These are phyloP conservation scores for Allophyes oxyacanthae DNA, from an alignment of 2,888 invertebrate species.

Conservation along the genomic window DNA sequence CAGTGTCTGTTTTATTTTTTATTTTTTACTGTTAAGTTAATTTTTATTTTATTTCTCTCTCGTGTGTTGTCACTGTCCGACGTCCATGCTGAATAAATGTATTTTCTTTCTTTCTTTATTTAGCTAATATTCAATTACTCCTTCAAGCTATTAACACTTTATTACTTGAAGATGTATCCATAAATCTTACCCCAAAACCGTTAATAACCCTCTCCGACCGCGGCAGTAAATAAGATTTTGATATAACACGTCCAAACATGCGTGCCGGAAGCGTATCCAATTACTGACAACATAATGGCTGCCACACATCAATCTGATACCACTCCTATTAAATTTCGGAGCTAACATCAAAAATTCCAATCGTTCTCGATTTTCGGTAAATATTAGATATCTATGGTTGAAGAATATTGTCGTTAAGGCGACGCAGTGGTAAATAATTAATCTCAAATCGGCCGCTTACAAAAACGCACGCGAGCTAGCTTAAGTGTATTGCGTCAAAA, in stretches of 20 bases:
- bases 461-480: too few species aligned
- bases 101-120: too few species aligned
- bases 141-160: conserved; percentile 4
- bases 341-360: conserved; percentile 15
- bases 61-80: too few species aligned
- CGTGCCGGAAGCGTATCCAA: conserved; percentile 35
- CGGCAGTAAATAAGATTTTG: conserved; percentile 41
- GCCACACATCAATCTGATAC: conserved; percentile 44
- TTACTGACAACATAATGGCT: conserved; percentile 37
- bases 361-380: conserved; percentile 2
- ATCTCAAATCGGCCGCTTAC: too few species aligned
- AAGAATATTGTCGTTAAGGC: too few species aligned
- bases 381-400: too few species aligned
- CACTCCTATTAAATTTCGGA: conserved; percentile 39
- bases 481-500: too few species aligned
- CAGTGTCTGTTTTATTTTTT: too few species aligned
- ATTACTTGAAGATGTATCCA: conserved; percentile 18
- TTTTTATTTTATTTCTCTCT: too few species aligned
- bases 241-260: conserved; percentile 26
- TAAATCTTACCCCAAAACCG: conserved; percentile 34
- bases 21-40: too few species aligned
- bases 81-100: too few species aligned
- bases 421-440: too few species aligned
- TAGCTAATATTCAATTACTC: not conserved
- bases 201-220: conserved; percentile 9